phyloP scores from a whole-genome alignment of 2,113 vertebrate species.

The Halcyon malimbica region DNA sequence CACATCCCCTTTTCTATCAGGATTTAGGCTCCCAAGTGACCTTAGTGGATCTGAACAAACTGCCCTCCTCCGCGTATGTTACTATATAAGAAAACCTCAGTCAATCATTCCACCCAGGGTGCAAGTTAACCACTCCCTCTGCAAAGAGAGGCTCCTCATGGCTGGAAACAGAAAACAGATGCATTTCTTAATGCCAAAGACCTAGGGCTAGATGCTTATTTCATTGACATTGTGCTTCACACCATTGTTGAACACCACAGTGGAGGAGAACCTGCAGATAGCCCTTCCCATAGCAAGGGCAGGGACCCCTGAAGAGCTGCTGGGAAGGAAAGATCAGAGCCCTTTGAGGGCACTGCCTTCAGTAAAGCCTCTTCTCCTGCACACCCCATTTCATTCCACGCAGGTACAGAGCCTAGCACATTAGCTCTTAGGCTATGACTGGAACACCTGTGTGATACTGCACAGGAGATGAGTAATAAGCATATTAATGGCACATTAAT shows the following conservation, averaged over 20 bases:
- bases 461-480: slow-evolving; percentile 15
- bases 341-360: background rate
- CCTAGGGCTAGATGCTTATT: background rate
- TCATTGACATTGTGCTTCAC: background rate
- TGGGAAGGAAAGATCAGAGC: background rate
- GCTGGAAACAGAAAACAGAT: background rate
- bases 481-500: slow-evolving; percentile 25
- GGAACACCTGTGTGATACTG: background rate
- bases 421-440: background rate
- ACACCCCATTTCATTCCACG: background rate
- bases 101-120: background rate
- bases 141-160: background rate
- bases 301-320: background rate
- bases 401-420: background rate
- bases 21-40: background rate
- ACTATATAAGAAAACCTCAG: background rate
- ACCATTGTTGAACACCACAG: background rate
- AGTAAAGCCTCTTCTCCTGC: background rate
- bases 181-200: background rate
- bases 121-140: background rate
- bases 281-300: background rate
- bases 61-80: fast-evolving
- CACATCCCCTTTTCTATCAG: background rate
- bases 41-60: background rate
- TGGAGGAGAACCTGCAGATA: background rate